These are phyloP conservation scores for Hypomecis punctinalis DNA, from an alignment of 2,888 invertebrate species.

Conservation along the genomic window DNA sequence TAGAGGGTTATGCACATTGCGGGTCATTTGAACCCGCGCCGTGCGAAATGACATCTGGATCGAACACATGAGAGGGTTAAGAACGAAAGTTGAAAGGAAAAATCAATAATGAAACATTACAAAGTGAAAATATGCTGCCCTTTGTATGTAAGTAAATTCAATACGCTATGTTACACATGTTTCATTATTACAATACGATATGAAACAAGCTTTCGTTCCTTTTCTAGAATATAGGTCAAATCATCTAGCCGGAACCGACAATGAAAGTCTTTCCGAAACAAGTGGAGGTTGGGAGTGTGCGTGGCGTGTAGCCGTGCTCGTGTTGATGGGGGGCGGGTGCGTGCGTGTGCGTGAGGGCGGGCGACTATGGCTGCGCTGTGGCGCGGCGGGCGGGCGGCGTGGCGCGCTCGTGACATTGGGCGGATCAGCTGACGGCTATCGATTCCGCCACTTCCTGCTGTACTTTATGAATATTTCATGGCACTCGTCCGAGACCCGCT, in stretches of 20 bases:
- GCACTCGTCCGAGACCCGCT: slow-evolving; percentile 40
- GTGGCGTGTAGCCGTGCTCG: slow-evolving; percentile 35
- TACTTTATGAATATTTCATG: slow-evolving; percentile 79
- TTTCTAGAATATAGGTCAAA: slow-evolving; percentile 37
- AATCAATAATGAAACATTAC: slow-evolving; percentile 23
- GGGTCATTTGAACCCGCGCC: slow-evolving; percentile 41
- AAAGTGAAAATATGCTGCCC: slow-evolving; percentile 32
- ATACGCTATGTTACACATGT: slow-evolving; percentile 3
- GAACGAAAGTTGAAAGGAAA: slow-evolving; percentile 36
- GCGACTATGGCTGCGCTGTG: slow-evolving; percentile 28
- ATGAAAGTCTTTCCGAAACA: slow-evolving; percentile 28
- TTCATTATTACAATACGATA: neutral
- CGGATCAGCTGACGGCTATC: slow-evolving; percentile 81
- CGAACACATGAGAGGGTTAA: slow-evolving; percentile 36
- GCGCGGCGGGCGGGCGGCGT: slow-evolving; percentile 41
- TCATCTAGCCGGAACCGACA: slow-evolving; percentile 32
- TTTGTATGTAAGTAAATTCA: neutral
- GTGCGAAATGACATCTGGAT: slow-evolving; percentile 42
- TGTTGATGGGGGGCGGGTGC: slow-evolving; percentile 37
- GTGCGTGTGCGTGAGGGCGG: slow-evolving; percentile 46
- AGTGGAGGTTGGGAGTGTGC: slow-evolving; percentile 35
- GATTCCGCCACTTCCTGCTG: slow-evolving; percentile 76
- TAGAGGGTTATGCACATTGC: slow-evolving; percentile 58
- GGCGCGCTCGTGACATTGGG: slow-evolving; percentile 80
- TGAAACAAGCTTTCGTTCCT: slow-evolving; percentile 2